Evolutionary conservation across 2,888 invertebrate species (phyloP).

Genomic region (Phasia obesa): DNA sequence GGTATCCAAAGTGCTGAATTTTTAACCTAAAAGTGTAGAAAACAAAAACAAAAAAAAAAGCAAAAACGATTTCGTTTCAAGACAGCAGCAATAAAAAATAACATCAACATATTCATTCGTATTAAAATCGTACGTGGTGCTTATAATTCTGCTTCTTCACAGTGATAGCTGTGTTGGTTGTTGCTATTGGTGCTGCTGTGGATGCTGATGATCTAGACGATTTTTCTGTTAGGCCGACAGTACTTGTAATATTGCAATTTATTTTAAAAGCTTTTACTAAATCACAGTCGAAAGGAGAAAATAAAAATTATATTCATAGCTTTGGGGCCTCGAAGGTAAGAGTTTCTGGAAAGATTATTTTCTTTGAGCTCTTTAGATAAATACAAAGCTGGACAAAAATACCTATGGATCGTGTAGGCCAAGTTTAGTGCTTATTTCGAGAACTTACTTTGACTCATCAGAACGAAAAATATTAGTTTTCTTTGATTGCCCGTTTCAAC

Average conservation of each 20-base stretch:
- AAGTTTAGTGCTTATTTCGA: too few species aligned
- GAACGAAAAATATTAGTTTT: too few species aligned
- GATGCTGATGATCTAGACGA: background rate
- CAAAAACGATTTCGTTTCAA: background rate
- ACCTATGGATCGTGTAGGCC: too few species aligned
- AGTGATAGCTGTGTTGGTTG: background rate
- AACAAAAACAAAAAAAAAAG: slow-evolving; percentile 5
- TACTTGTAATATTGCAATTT: background rate
- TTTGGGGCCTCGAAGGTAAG: too few species aligned
- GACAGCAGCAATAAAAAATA: slow-evolving; percentile 30
- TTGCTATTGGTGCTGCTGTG: slow-evolving; percentile 2
- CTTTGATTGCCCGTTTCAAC: too few species aligned
- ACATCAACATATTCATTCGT: slow-evolving; percentile 3
- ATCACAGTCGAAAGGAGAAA: too few species aligned
- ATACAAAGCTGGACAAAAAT: too few species aligned
- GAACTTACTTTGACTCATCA: too few species aligned
- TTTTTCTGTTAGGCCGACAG: background rate
- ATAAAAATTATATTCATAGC: too few species aligned
- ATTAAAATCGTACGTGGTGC: slow-evolving; percentile 10
- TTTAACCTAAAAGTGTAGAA: slow-evolving; percentile 31
- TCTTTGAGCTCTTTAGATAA: too few species aligned
- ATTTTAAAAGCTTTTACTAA: background rate
- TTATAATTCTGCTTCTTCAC: background rate
- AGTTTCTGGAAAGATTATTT: too few species aligned
- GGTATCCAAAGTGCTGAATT: slow-evolving; percentile 45